Percentiles rank a stretch among this genome's conserved stretches.
Conservation (phyloP, 2,888 invertebrate genomes). For the Volucella zonaria region DNA sequence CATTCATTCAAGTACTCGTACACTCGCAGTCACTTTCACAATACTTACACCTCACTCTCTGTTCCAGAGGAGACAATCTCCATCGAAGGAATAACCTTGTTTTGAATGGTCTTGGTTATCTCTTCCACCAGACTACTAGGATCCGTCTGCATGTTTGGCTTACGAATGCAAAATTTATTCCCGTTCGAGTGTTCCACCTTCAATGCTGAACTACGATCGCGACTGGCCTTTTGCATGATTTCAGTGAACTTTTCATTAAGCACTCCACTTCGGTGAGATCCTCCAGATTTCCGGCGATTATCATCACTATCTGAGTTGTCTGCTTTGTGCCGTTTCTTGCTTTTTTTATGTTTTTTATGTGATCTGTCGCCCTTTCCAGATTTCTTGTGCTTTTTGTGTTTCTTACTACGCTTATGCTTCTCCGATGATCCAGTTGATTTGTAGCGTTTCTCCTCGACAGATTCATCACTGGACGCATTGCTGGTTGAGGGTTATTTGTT, state of each 20-base stretch:
- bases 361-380: conserved; percentile 84
- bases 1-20: neutral
- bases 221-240: conserved; percentile 80
- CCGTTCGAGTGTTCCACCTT: conserved; percentile 78
- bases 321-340: conserved; percentile 83
- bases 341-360: conserved; percentile 86
- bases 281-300: conserved; percentile 57
- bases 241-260: conserved; percentile 81
- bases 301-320: conserved; percentile 77
- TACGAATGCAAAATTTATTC: conserved; percentile 77
- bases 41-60: conserved; percentile 84
- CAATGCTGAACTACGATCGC: conserved; percentile 76
- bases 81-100: conserved; percentile 82
- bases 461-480: conserved; percentile 78
- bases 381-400: conserved; percentile 88
- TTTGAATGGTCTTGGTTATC: conserved; percentile 83
- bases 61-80: conserved; percentile 88
- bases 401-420: conserved; percentile 84
- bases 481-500: conserved; percentile 72
- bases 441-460: conserved; percentile 76
- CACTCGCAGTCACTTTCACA: neutral
- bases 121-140: conserved; percentile 83
- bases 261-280: conserved; percentile 78
- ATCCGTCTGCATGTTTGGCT: conserved; percentile 82
- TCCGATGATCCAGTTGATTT: conserved; percentile 80